Base-by-base conservation (phyloP, 1,140 invertebrate species). In the Caenorhabditis remanei region DNA sequence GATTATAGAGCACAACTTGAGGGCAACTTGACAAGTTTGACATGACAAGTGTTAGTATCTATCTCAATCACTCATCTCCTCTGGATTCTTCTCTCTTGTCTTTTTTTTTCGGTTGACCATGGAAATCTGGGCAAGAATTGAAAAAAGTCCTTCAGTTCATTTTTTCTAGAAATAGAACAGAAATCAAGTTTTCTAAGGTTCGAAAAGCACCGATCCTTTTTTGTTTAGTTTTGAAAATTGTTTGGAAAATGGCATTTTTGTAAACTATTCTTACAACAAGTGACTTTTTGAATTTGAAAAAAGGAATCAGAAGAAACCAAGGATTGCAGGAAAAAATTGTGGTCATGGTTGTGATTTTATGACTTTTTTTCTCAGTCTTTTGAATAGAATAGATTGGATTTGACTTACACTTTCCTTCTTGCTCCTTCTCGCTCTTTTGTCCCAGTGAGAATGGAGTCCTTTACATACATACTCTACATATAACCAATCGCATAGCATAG, bases 1-100 rank as follows among this genome's bases (percentile, higher is more conserved):
- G 46, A 32, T 32, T 79, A 79, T 50, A 79, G 43, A 79, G n/a
- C 71, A 48, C 71, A 79, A 79, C 46, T 79, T 50, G 71, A 71
- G 65, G 65, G 40, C 65, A 46, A 50, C 71, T 32, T 32, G 43
- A 50, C 71, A 43, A 50, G 46, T 71, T 71, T 71, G 65, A 71
- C 65, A 71, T 50, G 46, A 79, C 71, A 79, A 79, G 71, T 79
- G 71, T 79, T 79, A 50, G 71, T 50, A 79, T 50, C 71, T 53
- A 79, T 71, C 67, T 46, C 41, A n/a, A 43, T 79, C 46, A 50
- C 46, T 32, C 21, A 50, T 50, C 21, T 53, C 5, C 50, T 53
- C 16, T 14, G 9, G 50, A 53, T 16, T 9, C 5, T 53, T 40
- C 16, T 43, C 32, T 40, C 32, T 40, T 71, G 46, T 46, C 7